Evolutionary conservation across 2,888 invertebrate species (phyloP), one percentile per base, ranked within the genome.

Genomic region (Punctoribates punctum): DNA sequence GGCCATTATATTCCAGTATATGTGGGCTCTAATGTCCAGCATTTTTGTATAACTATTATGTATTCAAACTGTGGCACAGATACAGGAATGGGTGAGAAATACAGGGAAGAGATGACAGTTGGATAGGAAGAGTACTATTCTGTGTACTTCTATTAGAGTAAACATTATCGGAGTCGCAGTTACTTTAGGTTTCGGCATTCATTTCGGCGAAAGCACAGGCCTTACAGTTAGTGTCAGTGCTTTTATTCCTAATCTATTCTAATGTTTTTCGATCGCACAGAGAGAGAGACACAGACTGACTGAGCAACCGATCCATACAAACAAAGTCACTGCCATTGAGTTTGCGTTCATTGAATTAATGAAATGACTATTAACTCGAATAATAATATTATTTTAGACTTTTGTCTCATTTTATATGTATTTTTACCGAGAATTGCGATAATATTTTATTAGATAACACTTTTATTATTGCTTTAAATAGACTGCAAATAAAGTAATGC

Each of bases 261-360:
- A 51, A 51, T 51, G 51, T 51, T 51, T 51, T 51, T 51, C 42
- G 42, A 1, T 42, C 13, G 8, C 42, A 13, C 13, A 42, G 34
- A 42, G 11, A 51, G 20, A 17, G 48, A 20, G 5, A 51, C 51
- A 51, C 2, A 51, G n/a, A n/a, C 20, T 13, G 42, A n/a, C n/a
- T 51, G 20, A 20, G 20, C 51, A 51, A 20, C 51, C 20, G 51
- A 51, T 51, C n/a, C 51, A 51, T 20, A 51, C 51, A 42, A 42
- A 42, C 42, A 42, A 42, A 51, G 51, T 51, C 51, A 20, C 20
- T 51, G 51, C 51, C 51, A 51, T 29, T 27, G 29, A 62, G 62
- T 29, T 62, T 23, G 62, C 62, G 20, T 62, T 62, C 62, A 62
- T 62, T 62, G 62, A 62, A 62, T 62, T 27, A 62, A 62, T 62